Conservation (phyloP, 2,797 vertebrate genomes). For the Aeoliscus strigatus region DNA sequence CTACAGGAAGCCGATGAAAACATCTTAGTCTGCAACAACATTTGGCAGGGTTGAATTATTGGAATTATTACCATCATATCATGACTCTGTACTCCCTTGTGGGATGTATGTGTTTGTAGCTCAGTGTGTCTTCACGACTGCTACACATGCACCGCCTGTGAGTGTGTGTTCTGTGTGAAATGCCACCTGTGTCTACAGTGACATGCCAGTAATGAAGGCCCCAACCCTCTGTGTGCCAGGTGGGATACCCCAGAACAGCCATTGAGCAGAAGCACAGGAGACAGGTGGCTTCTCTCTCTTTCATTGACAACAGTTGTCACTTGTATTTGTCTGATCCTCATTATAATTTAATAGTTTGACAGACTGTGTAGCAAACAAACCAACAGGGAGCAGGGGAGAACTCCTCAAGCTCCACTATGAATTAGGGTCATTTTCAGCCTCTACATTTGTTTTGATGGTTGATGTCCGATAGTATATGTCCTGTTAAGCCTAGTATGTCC, state of each 20-base stretch:
- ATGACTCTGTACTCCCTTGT: no score
- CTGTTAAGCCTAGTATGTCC: slow-evolving; percentile 30
- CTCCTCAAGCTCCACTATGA: not conserved
- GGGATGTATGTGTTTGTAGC: slow-evolving; percentile 8
- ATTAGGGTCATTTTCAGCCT: slow-evolving; percentile 1
- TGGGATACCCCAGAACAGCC: slow-evolving; percentile 37
- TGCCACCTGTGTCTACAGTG: slow-evolving; percentile 63
- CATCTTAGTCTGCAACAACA: no score
- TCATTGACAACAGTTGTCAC: slow-evolving; percentile 6
- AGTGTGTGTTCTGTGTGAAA: slow-evolving; percentile 19
- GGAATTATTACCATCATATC: no score
- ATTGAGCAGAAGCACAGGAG: slow-evolving; percentile 16
- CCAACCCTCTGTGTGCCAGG: slow-evolving; percentile 32
- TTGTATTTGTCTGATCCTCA: slow-evolving; percentile 4
- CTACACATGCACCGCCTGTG: slow-evolving; percentile 21
- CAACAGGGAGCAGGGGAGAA: not conserved
- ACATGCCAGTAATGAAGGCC: slow-evolving; percentile 39
- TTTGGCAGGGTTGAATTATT: no score
- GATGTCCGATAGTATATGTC: no score
- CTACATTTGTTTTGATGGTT: no score
- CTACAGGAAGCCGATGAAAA: no score
- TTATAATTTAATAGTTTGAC: slow-evolving; percentile 13
- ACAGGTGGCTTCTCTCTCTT: slow-evolving; percentile 35
- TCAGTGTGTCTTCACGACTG: slow-evolving; percentile 4
- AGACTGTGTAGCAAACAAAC: slow-evolving; percentile 4